A percentile compares a stretch with the other conserved stretches of the same genome.
Evolutionary conservation across 2,888 invertebrate species (phyloP).

Genomic region (Cryptocephalus primarius): DNA sequence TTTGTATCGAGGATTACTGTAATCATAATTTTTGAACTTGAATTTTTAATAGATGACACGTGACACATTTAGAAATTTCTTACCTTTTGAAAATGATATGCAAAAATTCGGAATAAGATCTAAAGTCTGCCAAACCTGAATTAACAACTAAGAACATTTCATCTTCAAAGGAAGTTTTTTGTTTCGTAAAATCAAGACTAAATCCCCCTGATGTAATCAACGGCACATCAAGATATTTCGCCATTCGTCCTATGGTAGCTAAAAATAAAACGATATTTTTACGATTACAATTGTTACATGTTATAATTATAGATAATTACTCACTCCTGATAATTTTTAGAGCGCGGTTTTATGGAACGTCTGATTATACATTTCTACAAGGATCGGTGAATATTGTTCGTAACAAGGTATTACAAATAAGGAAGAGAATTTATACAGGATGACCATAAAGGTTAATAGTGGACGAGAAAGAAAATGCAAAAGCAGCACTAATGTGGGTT

Average conservation of each 20-base stretch:
- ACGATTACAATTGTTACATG: neutral
- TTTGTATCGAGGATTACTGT: too few species aligned
- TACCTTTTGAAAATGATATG: conserved; percentile 60
- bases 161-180: conserved; percentile 56
- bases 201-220: conserved; percentile 73
- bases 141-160: conserved; percentile 74
- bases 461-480: too few species aligned
- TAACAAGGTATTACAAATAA: too few species aligned
- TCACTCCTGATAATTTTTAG: too few species aligned
- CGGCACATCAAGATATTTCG: conserved; percentile 68
- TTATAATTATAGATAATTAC: neutral
- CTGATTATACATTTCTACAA: too few species aligned
- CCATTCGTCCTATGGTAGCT: conserved; percentile 73
- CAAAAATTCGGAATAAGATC: conserved; percentile 60
- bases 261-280: conserved; percentile 24
- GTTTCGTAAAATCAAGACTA: conserved; percentile 63
- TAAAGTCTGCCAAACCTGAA: conserved; percentile 61
- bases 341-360: too few species aligned
- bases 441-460: too few species aligned
- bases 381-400: too few species aligned
- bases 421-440: too few species aligned
- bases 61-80: neutral
- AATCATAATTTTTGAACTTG: too few species aligned
- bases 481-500: too few species aligned
- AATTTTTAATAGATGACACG: too few species aligned